Conservation (phyloP, 2,888 invertebrate species). For the Megaustenia siamemsis region DNA sequence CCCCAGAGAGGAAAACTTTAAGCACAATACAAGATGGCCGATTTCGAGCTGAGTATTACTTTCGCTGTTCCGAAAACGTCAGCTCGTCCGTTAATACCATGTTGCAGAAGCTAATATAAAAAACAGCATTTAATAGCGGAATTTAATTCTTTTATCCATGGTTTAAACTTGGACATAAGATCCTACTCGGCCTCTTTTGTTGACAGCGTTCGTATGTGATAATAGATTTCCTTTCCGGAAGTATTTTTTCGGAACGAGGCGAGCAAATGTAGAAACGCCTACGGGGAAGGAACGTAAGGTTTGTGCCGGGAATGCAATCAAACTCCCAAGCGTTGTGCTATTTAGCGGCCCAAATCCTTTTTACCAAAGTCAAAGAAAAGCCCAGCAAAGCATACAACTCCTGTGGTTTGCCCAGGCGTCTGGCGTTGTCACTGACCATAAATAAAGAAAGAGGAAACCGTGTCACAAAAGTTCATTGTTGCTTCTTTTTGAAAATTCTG, state of each 20-base stretch:
- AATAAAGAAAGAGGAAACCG: constrained; percentile 17
- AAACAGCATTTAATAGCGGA: neutral
- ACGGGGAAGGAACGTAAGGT: constrained; percentile 12
- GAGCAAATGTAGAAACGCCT: constrained; percentile 34
- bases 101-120: neutral
- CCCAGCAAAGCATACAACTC: constrained; percentile 10
- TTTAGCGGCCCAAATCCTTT: constrained; percentile 34
- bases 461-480: constrained; percentile 9
- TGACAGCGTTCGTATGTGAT: neutral
- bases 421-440: neutral
- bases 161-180: neutral
- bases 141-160: neutral
- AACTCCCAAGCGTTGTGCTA: constrained; percentile 5
- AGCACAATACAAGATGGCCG: neutral
- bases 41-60: neutral
- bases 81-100: neutral
- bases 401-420: neutral
- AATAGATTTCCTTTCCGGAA: constrained; percentile 22
- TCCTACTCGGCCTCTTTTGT: constrained; percentile 11
- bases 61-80: neutral
- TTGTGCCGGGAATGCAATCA: constrained; percentile 34
- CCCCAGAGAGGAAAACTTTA: neutral
- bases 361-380: constrained; percentile 26
- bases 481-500: neutral
- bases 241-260: neutral